Percentiles rank a stretch among this genome's conserved stretches.
Conservation (phyloP, 2,888 invertebrate species). For the Zelleria hepariella region DNA sequence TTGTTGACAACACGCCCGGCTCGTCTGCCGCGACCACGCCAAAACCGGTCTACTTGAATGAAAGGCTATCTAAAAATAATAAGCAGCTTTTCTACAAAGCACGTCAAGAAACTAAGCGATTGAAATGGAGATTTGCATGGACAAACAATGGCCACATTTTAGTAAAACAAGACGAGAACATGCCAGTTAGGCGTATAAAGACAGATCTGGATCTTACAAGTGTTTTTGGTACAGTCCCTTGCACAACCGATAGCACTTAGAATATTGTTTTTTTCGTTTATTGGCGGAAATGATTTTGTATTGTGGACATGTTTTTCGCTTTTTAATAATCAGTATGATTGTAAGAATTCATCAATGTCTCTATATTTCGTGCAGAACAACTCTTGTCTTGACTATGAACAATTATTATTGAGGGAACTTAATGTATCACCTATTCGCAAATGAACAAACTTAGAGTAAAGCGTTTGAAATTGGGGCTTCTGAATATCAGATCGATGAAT, state of each 20-base stretch:
- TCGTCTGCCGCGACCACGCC: background rate
- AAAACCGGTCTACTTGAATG: background rate
- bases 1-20: background rate
- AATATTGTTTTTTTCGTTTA: too few species aligned
- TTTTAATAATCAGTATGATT: too few species aligned
- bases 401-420: too few species aligned
- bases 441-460: too few species aligned
- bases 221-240: too few species aligned
- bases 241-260: too few species aligned
- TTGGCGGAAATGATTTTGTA: too few species aligned
- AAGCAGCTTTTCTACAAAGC: background rate
- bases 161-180: background rate
- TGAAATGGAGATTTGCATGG: background rate
- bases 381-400: too few species aligned
- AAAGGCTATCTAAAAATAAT: background rate
- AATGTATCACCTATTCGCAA: too few species aligned
- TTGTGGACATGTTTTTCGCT: too few species aligned
- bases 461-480: background rate
- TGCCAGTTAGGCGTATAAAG: background rate
- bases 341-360: too few species aligned
- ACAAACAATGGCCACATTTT: background rate
- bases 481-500: conserved; percentile 3
- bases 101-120: background rate
- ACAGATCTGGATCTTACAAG: background rate
- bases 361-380: too few species aligned